Evolutionary conservation across 2,888 invertebrate genomes (phyloP), one percentile per base, ranked within the genome.

Genomic region (Phyto melanocephala): DNA sequence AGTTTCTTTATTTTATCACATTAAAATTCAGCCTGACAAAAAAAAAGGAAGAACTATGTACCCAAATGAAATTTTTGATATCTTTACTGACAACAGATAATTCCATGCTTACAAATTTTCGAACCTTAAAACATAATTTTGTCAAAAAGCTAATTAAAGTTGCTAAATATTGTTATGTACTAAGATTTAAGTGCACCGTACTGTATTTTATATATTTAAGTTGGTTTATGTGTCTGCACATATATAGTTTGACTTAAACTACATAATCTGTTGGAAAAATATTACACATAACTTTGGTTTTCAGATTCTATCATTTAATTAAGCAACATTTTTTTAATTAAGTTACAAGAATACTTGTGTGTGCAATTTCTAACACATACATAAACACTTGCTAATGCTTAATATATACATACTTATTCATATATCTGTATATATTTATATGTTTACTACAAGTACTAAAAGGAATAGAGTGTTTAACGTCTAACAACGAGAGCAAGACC

Each of bases 261-360:
- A 67, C 50, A 58, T 71, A 45, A 42, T 35, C 24, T 81, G 77
- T 45, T 54, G 54, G 40, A 45, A 63, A 70, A 71, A 67, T 75
- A 17, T 84, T 86, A 77, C 82, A 84, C 87, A 87, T 86, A 86
- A 84, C 86, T 88, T 86, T 86, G 87, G 86, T 78, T 75, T 75
- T 58, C 81, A 85, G 86, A 79, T 81, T 87, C 84, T 87, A 88
- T 88, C 88, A 87, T 88, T 88, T 88, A 88, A 88, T 88, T 88
- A 88, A 88, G 86, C 86, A 60, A 75, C 82, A 78, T 87, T 87
- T 88, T 87, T 87, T 87, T 87, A 88, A 87, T 88, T 88, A 87
- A 87, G 87, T 87, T 85, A 86, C 68, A 56, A 68, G 65, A 68
- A 74, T 77, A 87, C 86, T 85, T 87, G 85, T 84, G 85, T 87